phyloP scores from a whole-genome alignment of 2,113 vertebrate genomes.

The Choloepus hoffmanni region DNA sequence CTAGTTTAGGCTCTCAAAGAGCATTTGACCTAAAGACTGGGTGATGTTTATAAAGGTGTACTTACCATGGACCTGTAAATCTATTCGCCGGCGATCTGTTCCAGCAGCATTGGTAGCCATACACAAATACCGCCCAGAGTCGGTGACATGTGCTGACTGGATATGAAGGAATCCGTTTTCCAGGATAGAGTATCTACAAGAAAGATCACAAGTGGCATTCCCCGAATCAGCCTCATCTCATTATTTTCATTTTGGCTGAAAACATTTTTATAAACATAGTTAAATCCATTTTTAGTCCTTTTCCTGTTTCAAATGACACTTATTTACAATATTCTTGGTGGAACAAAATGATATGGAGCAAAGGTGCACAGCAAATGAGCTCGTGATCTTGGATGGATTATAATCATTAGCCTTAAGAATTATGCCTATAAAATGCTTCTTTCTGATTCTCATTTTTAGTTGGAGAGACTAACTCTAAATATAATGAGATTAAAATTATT shows the following conservation, averaged over 20 bases:
- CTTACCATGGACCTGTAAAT: constrained; percentile 95
- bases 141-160: constrained; percentile 89
- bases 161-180: constrained; percentile 94
- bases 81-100: constrained; percentile 90
- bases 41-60: neutral
- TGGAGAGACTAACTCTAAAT: neutral
- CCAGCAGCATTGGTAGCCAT: constrained; percentile 96
- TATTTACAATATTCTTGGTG: neutral
- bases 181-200: constrained; percentile 89
- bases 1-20: neutral
- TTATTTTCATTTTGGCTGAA: neutral
- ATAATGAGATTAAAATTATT: neutral
- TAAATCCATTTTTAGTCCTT: neutral
- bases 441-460: neutral
- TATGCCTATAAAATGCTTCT: neutral
- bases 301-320: neutral
- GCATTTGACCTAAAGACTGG: neutral
- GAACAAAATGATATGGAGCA: neutral
- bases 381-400: neutral
- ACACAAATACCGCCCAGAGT: constrained; percentile 94
- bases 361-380: neutral
- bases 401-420: neutral
- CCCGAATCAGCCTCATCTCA: neutral
- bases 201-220: constrained; percentile 38
- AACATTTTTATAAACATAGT: accelerated